These are phyloP conservation scores for Psix sp. DNA, from an alignment of 1,140 invertebrate species.

Conservation along the genomic window DNA sequence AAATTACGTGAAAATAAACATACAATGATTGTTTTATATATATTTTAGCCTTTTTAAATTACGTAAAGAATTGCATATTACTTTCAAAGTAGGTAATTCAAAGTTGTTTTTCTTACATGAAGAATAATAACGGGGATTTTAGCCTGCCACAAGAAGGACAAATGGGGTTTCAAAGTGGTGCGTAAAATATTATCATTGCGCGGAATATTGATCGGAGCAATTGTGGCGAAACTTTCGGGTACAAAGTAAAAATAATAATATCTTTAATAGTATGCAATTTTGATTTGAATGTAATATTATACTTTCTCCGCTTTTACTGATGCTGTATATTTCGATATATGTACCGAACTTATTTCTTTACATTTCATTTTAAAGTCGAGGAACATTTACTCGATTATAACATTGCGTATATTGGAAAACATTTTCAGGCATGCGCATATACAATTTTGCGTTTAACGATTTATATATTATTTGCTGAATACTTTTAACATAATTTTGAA, in stretches of 20 bases:
- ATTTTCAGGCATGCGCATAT: too few species aligned
- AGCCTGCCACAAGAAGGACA: conserved; percentile 36
- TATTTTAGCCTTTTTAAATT: conserved; percentile 5
- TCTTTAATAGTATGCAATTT: conserved; percentile 57
- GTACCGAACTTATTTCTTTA: conserved; percentile 29
- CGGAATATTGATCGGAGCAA: conserved; percentile 55
- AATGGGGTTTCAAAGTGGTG: conserved; percentile 40
- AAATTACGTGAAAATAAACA: too few species aligned
- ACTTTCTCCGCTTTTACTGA: conserved; percentile 51
- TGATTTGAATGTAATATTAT: conserved; percentile 52
- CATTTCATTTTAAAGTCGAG: not conserved
- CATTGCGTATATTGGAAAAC: too few species aligned
- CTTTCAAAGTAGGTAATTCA: conserved; percentile 23
- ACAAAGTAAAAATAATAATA: conserved; percentile 59
- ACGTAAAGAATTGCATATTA: conserved; percentile 8
- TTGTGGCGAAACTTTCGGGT: conserved; percentile 49
- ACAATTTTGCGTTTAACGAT: too few species aligned
- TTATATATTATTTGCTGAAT: too few species aligned
- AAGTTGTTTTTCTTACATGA: conserved; percentile 48
- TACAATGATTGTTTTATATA: too few species aligned
- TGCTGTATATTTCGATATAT: conserved; percentile 32
- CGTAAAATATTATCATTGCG: conserved; percentile 53
- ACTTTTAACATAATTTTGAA: too few species aligned
- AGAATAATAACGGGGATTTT: conserved; percentile 50
- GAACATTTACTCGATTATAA: too few species aligned